Percentiles rank a stretch among this genome's conserved stretches.
phyloP scores from a whole-genome alignment of 2,797 vertebrate species.

The Onychomys torridus region DNA sequence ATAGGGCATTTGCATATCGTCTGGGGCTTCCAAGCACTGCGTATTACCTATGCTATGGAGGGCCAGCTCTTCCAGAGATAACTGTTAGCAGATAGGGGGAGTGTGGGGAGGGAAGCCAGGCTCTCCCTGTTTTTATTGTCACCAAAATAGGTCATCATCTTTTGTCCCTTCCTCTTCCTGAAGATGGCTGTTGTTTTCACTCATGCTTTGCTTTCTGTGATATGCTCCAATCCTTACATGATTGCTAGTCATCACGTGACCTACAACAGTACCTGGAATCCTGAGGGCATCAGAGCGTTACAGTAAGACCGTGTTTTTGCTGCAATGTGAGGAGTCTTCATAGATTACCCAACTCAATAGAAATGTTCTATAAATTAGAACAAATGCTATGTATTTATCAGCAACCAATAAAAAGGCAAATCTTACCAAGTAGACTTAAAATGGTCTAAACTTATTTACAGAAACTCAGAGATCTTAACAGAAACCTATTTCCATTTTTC shows the following conservation, averaged over 20 bases:
- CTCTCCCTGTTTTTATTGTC: slow-evolving; percentile 41
- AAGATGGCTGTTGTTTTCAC: slow-evolving; percentile 51
- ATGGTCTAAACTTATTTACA: slow-evolving; percentile 66
- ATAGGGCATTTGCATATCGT: slow-evolving; percentile 68
- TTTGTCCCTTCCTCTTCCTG: slow-evolving; percentile 52
- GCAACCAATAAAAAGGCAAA: slow-evolving; percentile 50
- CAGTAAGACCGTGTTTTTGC: slow-evolving; percentile 66
- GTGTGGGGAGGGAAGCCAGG: not conserved
- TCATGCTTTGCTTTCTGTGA: slow-evolving; percentile 35
- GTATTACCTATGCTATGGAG: slow-evolving; percentile 56
- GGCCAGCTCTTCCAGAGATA: slow-evolving; percentile 35
- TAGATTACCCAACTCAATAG: not conserved
- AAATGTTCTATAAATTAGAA: slow-evolving; percentile 51
- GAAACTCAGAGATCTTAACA: slow-evolving; percentile 45
- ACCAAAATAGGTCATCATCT: slow-evolving; percentile 53
- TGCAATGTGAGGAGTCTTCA: slow-evolving; percentile 55
- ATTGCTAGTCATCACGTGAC: slow-evolving; percentile 17
- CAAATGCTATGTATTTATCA: slow-evolving; percentile 65
- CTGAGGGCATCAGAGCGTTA: slow-evolving; percentile 7
- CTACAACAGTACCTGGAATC: slow-evolving; percentile 54
- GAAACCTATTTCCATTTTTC: not conserved
- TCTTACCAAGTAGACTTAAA: slow-evolving; percentile 52
- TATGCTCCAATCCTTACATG: not conserved
- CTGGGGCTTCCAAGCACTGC: slow-evolving; percentile 14
- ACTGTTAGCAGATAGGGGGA: not conserved